A percentile compares a stretch with the other conserved stretches of the same genome.
Conservation (phyloP, 1,140 invertebrate genomes). For the Papilio helenus region DNA sequence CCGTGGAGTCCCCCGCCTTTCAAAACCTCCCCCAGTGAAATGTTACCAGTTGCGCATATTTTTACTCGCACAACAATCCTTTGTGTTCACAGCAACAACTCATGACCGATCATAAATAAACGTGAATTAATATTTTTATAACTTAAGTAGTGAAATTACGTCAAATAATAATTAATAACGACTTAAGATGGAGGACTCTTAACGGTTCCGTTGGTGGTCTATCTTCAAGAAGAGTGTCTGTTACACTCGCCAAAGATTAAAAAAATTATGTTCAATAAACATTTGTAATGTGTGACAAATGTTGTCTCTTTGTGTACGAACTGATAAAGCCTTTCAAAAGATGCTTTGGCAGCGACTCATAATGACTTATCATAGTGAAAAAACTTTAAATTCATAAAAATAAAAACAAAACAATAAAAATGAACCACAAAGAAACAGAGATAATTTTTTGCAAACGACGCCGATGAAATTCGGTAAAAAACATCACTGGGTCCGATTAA, state of each 20-base stretch:
- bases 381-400: constrained; percentile 10
- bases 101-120: constrained; percentile 5
- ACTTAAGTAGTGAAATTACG: too few species aligned
- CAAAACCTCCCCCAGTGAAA: constrained; percentile 69
- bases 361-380: neutral
- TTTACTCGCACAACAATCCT: constrained; percentile 63
- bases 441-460: constrained; percentile 56
- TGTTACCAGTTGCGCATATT: constrained; percentile 77
- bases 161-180: too few species aligned
- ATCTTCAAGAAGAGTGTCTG: too few species aligned
- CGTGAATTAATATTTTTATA: neutral
- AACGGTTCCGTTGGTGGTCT: too few species aligned
- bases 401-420: constrained; percentile 46
- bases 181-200: too few species aligned
- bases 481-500: constrained; percentile 73
- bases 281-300: too few species aligned
- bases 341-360: too few species aligned
- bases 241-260: too few species aligned
- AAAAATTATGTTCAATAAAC: too few species aligned
- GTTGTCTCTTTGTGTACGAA: too few species aligned
- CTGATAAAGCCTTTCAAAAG: too few species aligned
- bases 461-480: constrained; percentile 59
- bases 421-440: constrained; percentile 33
- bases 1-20: constrained; percentile 64
- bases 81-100: constrained; percentile 21